A percentile compares a stretch with the other conserved stretches of the same genome.
Conservation (phyloP, 64 coral and sea anemone genomes). For the Porites australiensis region DNA sequence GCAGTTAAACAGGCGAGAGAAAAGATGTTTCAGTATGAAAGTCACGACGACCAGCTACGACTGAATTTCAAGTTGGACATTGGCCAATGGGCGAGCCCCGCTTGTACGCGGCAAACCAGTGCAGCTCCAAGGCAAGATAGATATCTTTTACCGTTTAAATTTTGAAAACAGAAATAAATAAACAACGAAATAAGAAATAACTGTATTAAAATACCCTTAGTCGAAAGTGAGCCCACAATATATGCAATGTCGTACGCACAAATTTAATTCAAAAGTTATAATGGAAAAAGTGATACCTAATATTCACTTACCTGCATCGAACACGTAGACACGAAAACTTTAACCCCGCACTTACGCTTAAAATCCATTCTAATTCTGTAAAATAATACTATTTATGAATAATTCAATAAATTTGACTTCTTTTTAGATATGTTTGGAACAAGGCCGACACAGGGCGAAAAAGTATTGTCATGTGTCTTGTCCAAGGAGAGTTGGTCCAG, state of each 20-base stretch:
- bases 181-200: no score
- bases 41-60: not conserved
- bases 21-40: not conserved
- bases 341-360: not conserved
- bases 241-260: no score
- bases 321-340: constrained; percentile 2
- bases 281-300: not conserved
- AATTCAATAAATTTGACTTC: not conserved
- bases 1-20: constrained; percentile 1
- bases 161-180: not conserved
- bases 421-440: not conserved
- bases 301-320: not conserved
- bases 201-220: no score
- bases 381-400: not conserved
- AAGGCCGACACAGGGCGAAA: no score
- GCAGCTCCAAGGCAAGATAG: not conserved
- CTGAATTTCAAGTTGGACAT: not conserved
- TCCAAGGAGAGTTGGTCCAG: no score
- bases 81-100: not conserved
- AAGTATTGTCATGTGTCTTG: no score
- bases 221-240: no score
- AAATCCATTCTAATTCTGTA: not conserved
- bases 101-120: not conserved
- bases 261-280: not conserved
- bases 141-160: not conserved